Percentiles rank a stretch among this genome's conserved stretches.
Conservation (phyloP, 2,797 vertebrate species). For the Chrosomus eos region DNA sequence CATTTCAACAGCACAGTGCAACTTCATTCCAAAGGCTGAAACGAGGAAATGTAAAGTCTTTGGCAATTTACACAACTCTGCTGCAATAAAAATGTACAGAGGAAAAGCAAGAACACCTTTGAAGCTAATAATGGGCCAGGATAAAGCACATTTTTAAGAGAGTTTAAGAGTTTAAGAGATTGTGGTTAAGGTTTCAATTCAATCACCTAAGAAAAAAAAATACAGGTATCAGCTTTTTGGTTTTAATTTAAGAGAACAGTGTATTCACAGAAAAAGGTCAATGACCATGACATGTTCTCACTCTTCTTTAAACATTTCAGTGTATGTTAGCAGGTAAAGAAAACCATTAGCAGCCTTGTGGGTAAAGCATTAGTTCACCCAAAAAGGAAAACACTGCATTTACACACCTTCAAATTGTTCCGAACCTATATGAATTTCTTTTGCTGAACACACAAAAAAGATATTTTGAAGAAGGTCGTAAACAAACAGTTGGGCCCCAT, state of each 20-base stretch:
- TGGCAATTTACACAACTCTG: conserved; percentile 39
- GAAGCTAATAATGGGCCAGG: not conserved
- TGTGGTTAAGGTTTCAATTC: not conserved
- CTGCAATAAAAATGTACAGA: not conserved
- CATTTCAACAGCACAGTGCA: not conserved
- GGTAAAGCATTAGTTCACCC: not conserved
- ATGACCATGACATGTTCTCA: not conserved
- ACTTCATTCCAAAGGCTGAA: not conserved
- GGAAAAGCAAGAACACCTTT: not conserved
- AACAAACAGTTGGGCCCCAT: not conserved
- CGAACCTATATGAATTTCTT: not conserved
- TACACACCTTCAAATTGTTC: not conserved
- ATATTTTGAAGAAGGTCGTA: not conserved
- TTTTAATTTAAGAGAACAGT: not conserved
- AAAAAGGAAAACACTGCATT: not conserved
- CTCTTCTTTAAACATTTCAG: not conserved
- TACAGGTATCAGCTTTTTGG: no score
- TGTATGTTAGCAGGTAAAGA: not conserved
- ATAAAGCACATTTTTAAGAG: no score
- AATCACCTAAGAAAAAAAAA: not conserved
- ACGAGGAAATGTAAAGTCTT: not conserved
- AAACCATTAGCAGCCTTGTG: conserved; percentile 14
- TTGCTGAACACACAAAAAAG: not conserved
- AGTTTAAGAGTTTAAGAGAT: not conserved
- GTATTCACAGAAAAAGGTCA: not conserved